Conservation (phyloP, 2,113 vertebrate genomes). For the Procavia capensis region DNA sequence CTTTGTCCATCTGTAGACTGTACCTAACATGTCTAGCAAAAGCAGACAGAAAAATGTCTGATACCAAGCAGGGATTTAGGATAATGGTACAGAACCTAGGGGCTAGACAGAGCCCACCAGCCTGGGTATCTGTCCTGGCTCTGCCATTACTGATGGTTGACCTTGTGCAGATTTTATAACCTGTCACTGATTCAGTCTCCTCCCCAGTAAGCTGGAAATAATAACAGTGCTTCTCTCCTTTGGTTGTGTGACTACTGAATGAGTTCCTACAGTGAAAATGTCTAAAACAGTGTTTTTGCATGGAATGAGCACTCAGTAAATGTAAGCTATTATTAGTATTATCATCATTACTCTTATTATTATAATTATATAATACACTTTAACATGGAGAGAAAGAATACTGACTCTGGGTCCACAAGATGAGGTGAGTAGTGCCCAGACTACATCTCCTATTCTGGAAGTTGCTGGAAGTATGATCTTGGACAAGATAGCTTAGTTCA, state of each 20-base stretch:
- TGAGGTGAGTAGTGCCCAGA: too few relatives aligned
- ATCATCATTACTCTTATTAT: not conserved
- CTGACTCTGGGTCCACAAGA: not conserved
- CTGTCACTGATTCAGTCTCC: not conserved
- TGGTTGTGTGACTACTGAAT: not conserved
- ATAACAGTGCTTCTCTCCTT: not conserved
- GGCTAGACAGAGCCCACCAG: not conserved
- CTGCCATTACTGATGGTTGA: not conserved
- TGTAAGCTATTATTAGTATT: not conserved
- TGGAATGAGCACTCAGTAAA: not conserved
- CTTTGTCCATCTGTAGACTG: not conserved
- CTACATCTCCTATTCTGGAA: not conserved
- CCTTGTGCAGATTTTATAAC: not conserved
- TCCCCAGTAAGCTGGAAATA: not conserved
- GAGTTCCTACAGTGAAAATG: not conserved
- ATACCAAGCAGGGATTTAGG: not conserved
- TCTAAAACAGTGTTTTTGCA: not conserved
- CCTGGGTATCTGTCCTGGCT: not conserved
- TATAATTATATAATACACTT: not conserved
- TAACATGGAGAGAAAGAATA: not conserved
- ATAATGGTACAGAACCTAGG: not conserved
- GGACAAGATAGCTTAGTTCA: not conserved
- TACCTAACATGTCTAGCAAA: not conserved
- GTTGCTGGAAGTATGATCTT: not conserved
- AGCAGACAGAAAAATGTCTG: slow-evolving; percentile 20